Percentiles rank a stretch among this genome's conserved stretches.
phyloP scores from a whole-genome alignment of 2,888 invertebrate species.

The Aplocera efformata region DNA sequence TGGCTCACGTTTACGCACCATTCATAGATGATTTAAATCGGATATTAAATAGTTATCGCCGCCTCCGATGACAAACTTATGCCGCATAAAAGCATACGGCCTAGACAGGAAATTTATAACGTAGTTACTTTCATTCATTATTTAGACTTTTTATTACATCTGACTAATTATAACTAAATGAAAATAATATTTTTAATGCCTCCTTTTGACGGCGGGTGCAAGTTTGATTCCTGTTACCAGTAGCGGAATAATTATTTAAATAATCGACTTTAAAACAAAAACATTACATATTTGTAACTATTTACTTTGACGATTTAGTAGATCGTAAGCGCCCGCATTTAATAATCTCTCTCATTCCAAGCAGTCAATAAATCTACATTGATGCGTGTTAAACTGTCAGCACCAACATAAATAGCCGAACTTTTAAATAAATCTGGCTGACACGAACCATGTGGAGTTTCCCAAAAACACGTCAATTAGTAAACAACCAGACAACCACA shows the following conservation, averaged over 20 bases:
- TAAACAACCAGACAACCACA: conserved; percentile 61
- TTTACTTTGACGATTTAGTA: too few species aligned
- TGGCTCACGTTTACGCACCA: too few species aligned
- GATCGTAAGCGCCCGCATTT: too few species aligned
- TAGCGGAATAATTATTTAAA: too few species aligned
- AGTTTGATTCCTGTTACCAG: too few species aligned
- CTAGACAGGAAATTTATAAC: conserved; percentile 39
- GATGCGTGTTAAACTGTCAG: conserved; percentile 9
- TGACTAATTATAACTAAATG: conserved; percentile 9
- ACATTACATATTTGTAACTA: too few species aligned
- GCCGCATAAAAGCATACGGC: conserved; percentile 54
- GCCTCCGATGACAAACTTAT: conserved; percentile 58
- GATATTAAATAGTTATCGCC: conserved; percentile 35
- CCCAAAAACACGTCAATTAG: conserved; percentile 72
- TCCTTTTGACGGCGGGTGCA: not conserved
- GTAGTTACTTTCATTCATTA: conserved; percentile 35
- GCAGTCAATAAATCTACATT: not conserved
- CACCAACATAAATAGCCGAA: conserved; percentile 23
- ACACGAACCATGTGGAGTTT: conserved; percentile 57
- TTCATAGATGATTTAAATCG: too few species aligned
- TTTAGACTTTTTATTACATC: conserved; percentile 29
- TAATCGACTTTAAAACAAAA: too few species aligned
- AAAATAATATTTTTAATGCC: conserved; percentile 8
- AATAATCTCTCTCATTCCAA: not conserved
- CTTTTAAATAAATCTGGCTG: conserved; percentile 45